Evolutionary conservation across 1,140 invertebrate genomes (phyloP), one percentile per base, ranked within the genome.

Genomic region (Oscheius sp.): DNA sequence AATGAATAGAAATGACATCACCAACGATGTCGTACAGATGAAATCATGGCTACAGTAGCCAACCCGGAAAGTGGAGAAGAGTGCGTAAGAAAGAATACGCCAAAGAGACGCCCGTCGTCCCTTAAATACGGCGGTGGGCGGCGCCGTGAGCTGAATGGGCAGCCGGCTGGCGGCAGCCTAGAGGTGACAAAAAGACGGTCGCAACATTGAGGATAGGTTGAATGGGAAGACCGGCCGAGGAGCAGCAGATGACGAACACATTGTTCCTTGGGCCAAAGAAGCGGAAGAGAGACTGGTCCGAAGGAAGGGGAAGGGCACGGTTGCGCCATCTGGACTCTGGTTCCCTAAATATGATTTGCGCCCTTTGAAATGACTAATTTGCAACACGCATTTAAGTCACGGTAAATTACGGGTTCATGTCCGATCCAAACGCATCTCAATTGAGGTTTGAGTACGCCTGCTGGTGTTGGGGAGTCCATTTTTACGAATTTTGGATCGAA

Each of bases 141-240:
- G 49, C 49, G 49, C 49, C 49, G 49, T 23, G 15, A 26, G 7
- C 49, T 55, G 15, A 7, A 23, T 20, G 28, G 49, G 28, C 49
- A 20, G 7, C 15, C 4, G 49, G 15, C 28, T 20, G 49, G 15
- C 49, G 49, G 49, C 49, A 55, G 49, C 49, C 49, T 55, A 23
- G 49, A 55, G 28, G 49, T 55, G 49, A 55, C 49, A 55, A 55
- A 55, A 55, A 55, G 49, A 55, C 49, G 49, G 10, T 42, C 38
- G 10, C 10, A 42, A 42, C 10, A 10, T 10, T n/a, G 10, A 42
- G 10, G 38, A 10, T n/a, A 42, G 38, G 38, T 42, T 42, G 38
- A 42, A 10, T 42, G 10, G 10, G n/a, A 42, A 10, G 38, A 42
- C 38, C 38, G 38, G 38, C 38, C n/a, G 38, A 10, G 10, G 38